These are phyloP conservation scores for Subanguina moxae DNA, from an alignment of 1,140 invertebrate species.

Conservation along the genomic window DNA sequence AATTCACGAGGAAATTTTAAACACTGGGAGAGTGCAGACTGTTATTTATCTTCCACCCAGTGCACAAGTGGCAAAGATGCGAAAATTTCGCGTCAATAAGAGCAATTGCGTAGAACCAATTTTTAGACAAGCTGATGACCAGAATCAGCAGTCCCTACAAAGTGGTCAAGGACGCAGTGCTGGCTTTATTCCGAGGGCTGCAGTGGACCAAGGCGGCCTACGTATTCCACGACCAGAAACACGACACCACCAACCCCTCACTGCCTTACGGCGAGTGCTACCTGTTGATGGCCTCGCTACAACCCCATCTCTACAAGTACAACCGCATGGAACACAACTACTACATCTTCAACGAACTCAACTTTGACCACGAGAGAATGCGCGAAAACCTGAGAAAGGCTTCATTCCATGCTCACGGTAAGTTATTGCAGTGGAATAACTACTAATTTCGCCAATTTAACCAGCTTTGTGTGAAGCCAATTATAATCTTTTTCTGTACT, in stretches of 20 bases:
- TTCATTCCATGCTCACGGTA: conserved; percentile 42
- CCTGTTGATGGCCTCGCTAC: conserved; percentile 46
- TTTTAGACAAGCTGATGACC: conserved; percentile 72
- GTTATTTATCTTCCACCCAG: too few relatives aligned
- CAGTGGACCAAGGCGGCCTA: conserved; percentile 67
- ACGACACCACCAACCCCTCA: conserved; percentile 21
- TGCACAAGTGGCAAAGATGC: too few relatives aligned
- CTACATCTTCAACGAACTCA: conserved; percentile 31
- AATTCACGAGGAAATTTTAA: too few relatives aligned
- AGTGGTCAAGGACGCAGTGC: conserved; percentile 69
- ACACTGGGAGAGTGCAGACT: too few relatives aligned
- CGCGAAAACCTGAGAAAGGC: conserved; percentile 37
- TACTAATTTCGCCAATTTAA: too few relatives aligned
- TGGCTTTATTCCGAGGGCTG: conserved; percentile 68
- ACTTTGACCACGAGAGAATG: conserved; percentile 27
- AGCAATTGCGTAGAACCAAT: too few relatives aligned
- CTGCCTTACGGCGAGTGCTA: conserved; percentile 56
- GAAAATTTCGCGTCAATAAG: too few relatives aligned
- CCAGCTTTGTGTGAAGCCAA: too few relatives aligned
- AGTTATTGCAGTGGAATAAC: background rate
- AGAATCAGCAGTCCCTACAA: conserved; percentile 78
- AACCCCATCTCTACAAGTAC: conserved; percentile 27
- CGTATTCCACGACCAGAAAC: conserved; percentile 62
- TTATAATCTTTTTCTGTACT: too few relatives aligned
- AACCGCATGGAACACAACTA: conserved; percentile 47